Percentiles rank a stretch among this genome's conserved stretches.
Evolutionary conservation across 2,888 invertebrate genomes (phyloP).

Genomic region (Cephus pygmeus): DNA sequence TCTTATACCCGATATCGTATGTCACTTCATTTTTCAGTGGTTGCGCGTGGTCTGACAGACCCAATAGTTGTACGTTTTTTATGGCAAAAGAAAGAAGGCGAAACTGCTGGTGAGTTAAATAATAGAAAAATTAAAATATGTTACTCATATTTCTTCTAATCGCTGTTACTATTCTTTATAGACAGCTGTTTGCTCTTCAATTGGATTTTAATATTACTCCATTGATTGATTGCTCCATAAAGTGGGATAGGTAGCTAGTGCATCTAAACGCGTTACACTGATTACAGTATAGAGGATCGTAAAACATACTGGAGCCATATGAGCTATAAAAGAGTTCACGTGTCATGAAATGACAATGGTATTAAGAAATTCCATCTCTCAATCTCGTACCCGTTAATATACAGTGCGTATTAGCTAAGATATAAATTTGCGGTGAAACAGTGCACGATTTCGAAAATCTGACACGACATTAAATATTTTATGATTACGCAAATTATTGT

Average conservation of each 20-base stretch:
- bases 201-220: background rate
- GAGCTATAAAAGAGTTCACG: background rate
- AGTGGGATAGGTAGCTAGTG: background rate
- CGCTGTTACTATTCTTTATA: background rate
- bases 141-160: background rate
- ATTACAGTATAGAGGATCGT: background rate
- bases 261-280: background rate
- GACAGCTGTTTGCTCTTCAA: background rate
- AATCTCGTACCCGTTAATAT: background rate
- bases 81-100: too few relatives aligned
- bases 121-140: too few relatives aligned
- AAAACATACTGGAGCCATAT: background rate
- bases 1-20: background rate
- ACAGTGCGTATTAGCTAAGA: too few relatives aligned
- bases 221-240: background rate
- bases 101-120: too few relatives aligned
- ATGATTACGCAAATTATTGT: too few relatives aligned
- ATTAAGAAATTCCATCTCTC: background rate
- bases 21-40: background rate
- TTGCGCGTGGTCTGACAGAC: background rate
- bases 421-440: too few relatives aligned
- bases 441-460: too few relatives aligned
- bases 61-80: too few relatives aligned
- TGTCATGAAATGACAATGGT: background rate
- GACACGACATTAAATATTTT: too few relatives aligned